Evolutionary conservation across 2,113 vertebrate species (phyloP), one percentile per base, ranked within the genome.

Genomic region (Triplophysa tibetana): DNA sequence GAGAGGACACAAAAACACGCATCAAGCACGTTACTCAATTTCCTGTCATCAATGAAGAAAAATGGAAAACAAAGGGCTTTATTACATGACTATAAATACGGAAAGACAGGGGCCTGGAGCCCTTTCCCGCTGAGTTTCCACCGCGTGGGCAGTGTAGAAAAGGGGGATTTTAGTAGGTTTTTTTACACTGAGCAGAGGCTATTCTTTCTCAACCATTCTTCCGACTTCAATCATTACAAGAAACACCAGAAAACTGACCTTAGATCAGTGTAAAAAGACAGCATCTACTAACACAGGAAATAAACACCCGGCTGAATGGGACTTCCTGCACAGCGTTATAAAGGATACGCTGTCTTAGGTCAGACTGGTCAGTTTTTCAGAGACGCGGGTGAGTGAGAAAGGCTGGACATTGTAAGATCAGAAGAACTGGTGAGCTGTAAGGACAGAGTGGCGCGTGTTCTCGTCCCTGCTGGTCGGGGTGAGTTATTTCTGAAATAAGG

Each of bases 401-500:
- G 81, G 64, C 70, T 61, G 65, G 85, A 76, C 84, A 66, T 62
- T 24, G 82, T 81, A 80, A 85, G 82, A 82, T n/a, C 84, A 23
- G 50, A 84, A 81, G 29, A 3, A 52, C 50, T 82, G 19, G 79
- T 77, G 83, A 85, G 65, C 81, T 87, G 38, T 89, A 85, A 88
- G 85, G 69, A 82, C 87, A 72, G 43, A 1, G 66, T 19, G 62
- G 88, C 56, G 80, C 50, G 61, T 80, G 70, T 86, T 93, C 90
- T 93, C 93, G 92, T 94, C 93, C 93, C 93, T 92, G 93, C 93
- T 93, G 93, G 93, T 91, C 93, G 89, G 93, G 93, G 93, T 94
- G 67, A 93, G 93, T 91, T 29, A 29, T 50, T 14, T 43, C 10
- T 29, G 48, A 23, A 73, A 58, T 29, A 8, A 56, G 50, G 19